Evolutionary conservation across 1,140 invertebrate genomes (phyloP).

Genomic region (Heliconius hermathena): DNA sequence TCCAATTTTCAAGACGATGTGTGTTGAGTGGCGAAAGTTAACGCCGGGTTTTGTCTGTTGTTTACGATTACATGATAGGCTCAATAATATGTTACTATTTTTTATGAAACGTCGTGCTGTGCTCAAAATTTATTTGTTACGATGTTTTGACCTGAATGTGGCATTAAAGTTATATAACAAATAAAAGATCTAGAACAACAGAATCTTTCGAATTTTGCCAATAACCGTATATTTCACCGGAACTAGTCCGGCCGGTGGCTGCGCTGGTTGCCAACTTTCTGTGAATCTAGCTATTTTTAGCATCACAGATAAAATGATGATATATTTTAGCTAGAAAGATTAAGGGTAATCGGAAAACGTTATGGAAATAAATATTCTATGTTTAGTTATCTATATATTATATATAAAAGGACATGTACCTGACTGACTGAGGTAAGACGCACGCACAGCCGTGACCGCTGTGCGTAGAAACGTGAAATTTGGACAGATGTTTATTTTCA

Average conservation of each 20-base stretch:
- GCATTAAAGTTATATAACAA: background rate
- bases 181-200: background rate
- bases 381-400: too few relatives aligned
- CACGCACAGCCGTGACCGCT: too few relatives aligned
- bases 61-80: too few relatives aligned
- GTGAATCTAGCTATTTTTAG: conserved; percentile 1
- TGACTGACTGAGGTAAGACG: too few relatives aligned
- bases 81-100: too few relatives aligned
- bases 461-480: too few relatives aligned
- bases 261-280: background rate
- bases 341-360: background rate
- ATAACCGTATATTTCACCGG: background rate
- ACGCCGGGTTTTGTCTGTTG: too few relatives aligned
- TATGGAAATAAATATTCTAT: background rate
- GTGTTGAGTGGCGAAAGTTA: too few relatives aligned
- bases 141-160: background rate
- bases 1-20: too few relatives aligned
- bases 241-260: background rate
- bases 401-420: too few relatives aligned
- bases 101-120: background rate
- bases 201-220: conserved; percentile 3
- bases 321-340: background rate
- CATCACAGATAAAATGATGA: background rate
- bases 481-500: too few relatives aligned
- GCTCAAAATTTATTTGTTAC: background rate